Evolutionary conservation across 2,113 vertebrate species (phyloP).

Genomic region (Meleagris gallopavo): DNA sequence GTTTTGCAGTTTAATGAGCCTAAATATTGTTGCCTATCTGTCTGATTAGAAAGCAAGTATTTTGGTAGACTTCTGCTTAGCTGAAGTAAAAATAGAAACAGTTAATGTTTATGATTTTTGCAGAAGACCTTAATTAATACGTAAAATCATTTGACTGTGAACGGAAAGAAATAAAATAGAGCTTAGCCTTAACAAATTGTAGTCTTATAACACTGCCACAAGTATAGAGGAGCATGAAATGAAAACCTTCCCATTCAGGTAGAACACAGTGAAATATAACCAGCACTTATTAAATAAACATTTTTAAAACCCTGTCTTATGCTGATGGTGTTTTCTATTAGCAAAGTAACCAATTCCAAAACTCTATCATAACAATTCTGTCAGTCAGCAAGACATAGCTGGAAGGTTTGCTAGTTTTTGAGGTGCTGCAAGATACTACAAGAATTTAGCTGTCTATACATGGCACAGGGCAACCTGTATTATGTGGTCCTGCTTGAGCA

Average conservation of each 20-base stretch:
- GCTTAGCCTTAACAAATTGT: not conserved
- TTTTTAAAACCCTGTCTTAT: not conserved
- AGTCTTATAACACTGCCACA: not conserved
- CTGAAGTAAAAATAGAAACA: conserved; percentile 43
- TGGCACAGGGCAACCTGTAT: not conserved
- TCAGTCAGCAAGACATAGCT: not conserved
- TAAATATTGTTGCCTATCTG: not conserved
- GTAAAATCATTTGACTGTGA: conserved; percentile 2
- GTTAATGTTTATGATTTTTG: not conserved
- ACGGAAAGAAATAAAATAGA: not conserved
- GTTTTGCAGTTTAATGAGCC: not conserved
- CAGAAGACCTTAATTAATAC: not conserved
- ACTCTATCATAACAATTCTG: not conserved
- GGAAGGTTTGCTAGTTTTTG: not conserved
- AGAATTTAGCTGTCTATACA: not conserved
- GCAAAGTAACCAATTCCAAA: not conserved
- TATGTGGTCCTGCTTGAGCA: not conserved
- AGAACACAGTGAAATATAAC: not conserved
- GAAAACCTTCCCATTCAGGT: not conserved
- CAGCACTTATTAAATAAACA: not conserved
- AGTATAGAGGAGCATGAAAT: not conserved
- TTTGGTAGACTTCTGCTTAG: not conserved
- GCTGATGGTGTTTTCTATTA: not conserved
- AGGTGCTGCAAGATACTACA: not conserved
- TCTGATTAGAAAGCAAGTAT: not conserved